phyloP scores from a whole-genome alignment of 37 sponge, comb jelly and placozoan species.

The Corticium candelabrum region DNA sequence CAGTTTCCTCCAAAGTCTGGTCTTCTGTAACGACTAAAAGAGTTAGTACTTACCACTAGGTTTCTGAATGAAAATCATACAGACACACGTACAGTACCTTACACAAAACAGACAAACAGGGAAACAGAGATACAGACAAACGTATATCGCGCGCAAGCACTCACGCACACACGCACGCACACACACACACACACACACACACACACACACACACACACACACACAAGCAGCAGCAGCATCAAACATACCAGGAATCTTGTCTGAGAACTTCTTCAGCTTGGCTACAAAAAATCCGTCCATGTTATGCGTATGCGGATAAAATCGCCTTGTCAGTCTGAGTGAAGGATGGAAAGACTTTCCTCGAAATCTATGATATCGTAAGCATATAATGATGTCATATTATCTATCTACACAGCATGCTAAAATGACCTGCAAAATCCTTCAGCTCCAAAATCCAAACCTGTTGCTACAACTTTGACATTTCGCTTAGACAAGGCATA shows the following conservation, averaged over 20 bases:
- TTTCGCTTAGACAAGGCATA: constrained; percentile 78
- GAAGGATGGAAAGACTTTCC: constrained; percentile 89
- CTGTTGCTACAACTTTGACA: constrained; percentile 87
- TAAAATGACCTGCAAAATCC: constrained; percentile 52
- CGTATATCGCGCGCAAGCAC: too few species aligned
- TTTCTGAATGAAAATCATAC: too few species aligned
- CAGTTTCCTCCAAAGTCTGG: too few species aligned
- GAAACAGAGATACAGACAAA: too few species aligned
- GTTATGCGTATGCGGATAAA: constrained; percentile 96
- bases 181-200: too few species aligned
- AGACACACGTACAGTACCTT: too few species aligned
- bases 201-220: too few species aligned
- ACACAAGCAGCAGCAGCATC: too few species aligned
- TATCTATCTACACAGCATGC: neutral
- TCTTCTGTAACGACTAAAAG: too few species aligned
- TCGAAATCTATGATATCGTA: constrained; percentile 30
- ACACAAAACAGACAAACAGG: too few species aligned
- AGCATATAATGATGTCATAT: neutral
- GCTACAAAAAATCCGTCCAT: constrained; percentile 99
- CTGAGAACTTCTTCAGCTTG: constrained; percentile 77
- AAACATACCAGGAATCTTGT: constrained; percentile 8
- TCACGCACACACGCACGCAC: too few species aligned
- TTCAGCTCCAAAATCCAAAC: constrained; percentile 74
- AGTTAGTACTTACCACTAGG: too few species aligned
- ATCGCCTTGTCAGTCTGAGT: constrained; percentile 55